These are phyloP conservation scores for Pachyrhynchus sulphureomaculatus DNA, from an alignment of 1,140 invertebrate species.

Conservation along the genomic window DNA sequence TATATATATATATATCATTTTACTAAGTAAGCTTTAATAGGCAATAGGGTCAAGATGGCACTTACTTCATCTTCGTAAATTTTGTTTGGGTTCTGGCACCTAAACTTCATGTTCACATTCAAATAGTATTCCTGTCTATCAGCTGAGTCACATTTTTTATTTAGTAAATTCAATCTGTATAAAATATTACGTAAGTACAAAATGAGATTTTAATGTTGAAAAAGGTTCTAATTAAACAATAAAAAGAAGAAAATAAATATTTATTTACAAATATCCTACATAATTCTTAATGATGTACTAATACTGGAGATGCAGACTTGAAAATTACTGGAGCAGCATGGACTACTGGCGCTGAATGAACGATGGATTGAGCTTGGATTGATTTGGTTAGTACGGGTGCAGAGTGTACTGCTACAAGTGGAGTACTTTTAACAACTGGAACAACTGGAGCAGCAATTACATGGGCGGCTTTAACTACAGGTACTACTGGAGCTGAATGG, in stretches of 20 bases:
- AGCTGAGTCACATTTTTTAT: too few species aligned
- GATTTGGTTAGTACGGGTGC: conserved; percentile 44
- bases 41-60: too few species aligned
- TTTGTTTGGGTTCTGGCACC: too few species aligned
- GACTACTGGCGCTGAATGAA: conserved; percentile 50
- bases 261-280: not conserved
- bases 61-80: too few species aligned
- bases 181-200: too few species aligned
- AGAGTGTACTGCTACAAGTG: conserved; percentile 40
- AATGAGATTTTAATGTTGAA: too few species aligned
- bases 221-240: too few species aligned
- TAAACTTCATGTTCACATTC: too few species aligned
- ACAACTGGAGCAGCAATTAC: conserved; percentile 51
- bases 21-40: too few species aligned
- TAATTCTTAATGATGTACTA: not conserved
- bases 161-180: too few species aligned
- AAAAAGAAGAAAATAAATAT: not conserved
- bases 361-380: conserved; percentile 53
- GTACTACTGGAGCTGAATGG: not conserved
- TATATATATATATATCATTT: too few species aligned
- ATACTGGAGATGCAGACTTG: conserved; percentile 42
- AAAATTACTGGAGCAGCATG: conserved; percentile 22
- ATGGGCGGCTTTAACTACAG: not conserved
- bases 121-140: too few species aligned
- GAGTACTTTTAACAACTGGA: not conserved